Percentiles rank a stretch among this genome's conserved stretches.
Conservation (phyloP, 2,888 invertebrate species). For the Leptinotarsa rubiginosa region DNA sequence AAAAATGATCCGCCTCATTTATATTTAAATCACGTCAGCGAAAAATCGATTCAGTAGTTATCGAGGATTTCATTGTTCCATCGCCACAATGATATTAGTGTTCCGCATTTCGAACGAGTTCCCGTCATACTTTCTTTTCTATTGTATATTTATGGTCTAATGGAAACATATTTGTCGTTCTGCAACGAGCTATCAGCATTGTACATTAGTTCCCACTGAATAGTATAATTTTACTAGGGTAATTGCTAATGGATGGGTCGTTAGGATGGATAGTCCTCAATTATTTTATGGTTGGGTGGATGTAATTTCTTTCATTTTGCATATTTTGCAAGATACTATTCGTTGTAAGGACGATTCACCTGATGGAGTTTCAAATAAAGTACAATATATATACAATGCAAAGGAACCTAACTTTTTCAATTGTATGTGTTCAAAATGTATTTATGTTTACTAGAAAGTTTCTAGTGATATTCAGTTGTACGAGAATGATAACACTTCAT, state of each 20-base stretch:
- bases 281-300: background rate
- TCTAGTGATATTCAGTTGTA: no score
- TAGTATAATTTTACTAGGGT: conserved; percentile 6
- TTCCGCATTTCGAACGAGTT: background rate
- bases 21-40: conserved; percentile 15
- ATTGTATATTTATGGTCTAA: conserved; percentile 23
- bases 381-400: no score
- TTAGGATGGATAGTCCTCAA: background rate
- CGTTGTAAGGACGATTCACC: background rate
- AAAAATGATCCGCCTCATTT: conserved; percentile 9
- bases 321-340: background rate
- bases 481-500: background rate
- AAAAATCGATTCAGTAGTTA: conserved; percentile 18
- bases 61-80: conserved; percentile 23
- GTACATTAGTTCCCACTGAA: conserved; percentile 13
- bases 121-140: conserved; percentile 20
- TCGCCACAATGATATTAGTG: conserved; percentile 17
- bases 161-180: conserved; percentile 18
- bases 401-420: no score
- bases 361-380: no score
- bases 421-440: no score
- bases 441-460: no score
- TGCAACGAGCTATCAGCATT: conserved; percentile 10
- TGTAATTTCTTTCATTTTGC: background rate
- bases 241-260: conserved; percentile 6